Evolutionary conservation across 2,888 invertebrate genomes (phyloP).

Genomic region (Drymonia ruficornis): DNA sequence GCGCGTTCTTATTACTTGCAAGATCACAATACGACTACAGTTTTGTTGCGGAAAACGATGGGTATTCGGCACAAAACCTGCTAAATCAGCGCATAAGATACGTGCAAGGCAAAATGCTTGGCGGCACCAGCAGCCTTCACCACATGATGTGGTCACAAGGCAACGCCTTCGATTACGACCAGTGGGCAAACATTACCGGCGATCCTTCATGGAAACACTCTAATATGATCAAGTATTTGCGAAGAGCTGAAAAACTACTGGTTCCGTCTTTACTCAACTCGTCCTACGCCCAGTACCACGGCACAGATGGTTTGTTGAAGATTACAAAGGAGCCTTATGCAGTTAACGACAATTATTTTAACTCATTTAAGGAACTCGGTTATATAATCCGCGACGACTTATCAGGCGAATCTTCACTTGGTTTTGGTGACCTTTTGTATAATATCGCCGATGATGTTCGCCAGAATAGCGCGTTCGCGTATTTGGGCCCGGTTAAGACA

Average conservation of each 20-base stretch:
- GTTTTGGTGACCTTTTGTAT: slow-evolving; percentile 32
- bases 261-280: slow-evolving; percentile 11
- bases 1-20: not conserved
- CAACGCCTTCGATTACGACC: slow-evolving; percentile 4
- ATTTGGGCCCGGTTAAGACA: not conserved
- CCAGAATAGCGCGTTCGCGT: not conserved
- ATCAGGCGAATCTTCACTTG: slow-evolving; percentile 32
- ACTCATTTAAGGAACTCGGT: slow-evolving; percentile 29
- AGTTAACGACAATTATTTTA: slow-evolving; percentile 13
- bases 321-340: slow-evolving; percentile 18
- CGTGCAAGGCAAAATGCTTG: slow-evolving; percentile 14
- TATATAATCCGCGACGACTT: slow-evolving; percentile 22
- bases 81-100: not conserved
- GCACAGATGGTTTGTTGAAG: slow-evolving; percentile 27
- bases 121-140: slow-evolving; percentile 11
- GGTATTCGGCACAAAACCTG: slow-evolving; percentile 6
- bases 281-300: slow-evolving; percentile 18
- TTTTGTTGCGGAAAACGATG: slow-evolving; percentile 5
- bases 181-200: slow-evolving; percentile 11
- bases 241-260: slow-evolving; percentile 21
- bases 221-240: slow-evolving; percentile 13
- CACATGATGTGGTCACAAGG: slow-evolving; percentile 10
- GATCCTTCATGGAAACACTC: slow-evolving; percentile 15
- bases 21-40: slow-evolving; percentile 9
- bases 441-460: slow-evolving; percentile 18